Evolutionary conservation across 2,888 invertebrate species (phyloP), one percentile per base, ranked within the genome.

Genomic region (Hetaerina titia): DNA sequence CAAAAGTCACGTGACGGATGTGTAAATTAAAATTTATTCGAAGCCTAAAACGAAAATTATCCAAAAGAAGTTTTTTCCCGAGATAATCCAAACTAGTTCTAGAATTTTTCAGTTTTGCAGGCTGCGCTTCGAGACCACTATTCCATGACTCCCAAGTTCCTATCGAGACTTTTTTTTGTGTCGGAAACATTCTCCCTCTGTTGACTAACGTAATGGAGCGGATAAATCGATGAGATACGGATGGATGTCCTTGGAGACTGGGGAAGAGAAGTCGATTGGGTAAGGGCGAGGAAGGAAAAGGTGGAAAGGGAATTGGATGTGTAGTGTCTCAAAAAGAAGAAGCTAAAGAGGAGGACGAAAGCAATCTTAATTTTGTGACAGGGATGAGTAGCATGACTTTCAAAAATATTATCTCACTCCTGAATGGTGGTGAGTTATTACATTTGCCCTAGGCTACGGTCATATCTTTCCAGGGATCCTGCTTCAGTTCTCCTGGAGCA

Each of bases 191-290:
- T 81, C 81, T 11, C 81, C 31, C 81, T 31, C 11, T 31, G 81
- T 81, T 81, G 81, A 81, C 81, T 81, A 25, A 81, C 81, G 31
- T 31, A 81, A 81, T 81, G 81, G 81, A 81, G 81, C 31, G 81
- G 13, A n/a, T 25, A 31, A 81, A 81, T 81, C 81, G 81, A 81
- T 81, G 31, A 13, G 81, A 81, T 11, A 31, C 81, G 31, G 81
- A 22, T 31, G 81, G 81, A 22, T 31, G 81, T 81, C 81, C 81
- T 81, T 81, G 81, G 25, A n/a, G 81, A 81, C 9, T 5, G 69
- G 8, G 31, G 45, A 45, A 45, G 45, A 45, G 45, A 45, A 45
- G 45, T 45, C 45, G 81, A 2, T 31, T 31, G 81, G 81, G 81
- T 25, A 81, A 13, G 13, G 15, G 31, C 19, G 19, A 25, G 9